Base-by-base conservation (phyloP, 2,888 invertebrate genomes). In the Lasioglossum zephyrum region DNA sequence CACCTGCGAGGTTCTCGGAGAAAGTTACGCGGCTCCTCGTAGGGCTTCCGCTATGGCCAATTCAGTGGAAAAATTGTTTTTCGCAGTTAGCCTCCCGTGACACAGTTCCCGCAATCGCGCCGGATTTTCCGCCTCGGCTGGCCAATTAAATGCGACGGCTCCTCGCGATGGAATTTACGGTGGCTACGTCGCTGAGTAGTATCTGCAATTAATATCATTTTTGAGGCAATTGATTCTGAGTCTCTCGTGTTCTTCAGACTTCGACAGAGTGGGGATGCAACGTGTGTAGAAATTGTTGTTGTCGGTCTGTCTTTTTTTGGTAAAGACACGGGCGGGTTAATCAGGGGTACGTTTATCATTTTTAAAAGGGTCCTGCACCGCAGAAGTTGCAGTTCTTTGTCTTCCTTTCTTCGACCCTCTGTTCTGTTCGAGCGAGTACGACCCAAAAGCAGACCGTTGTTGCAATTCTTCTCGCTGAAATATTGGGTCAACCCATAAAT, bases 1-100 rank as follows among this genome's bases (percentile, higher is more conserved):
- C 57, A 57, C n/a, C 57, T 57, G n/a, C 57, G n/a, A 57, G n/a
- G n/a, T 57, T n/a, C 57, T n/a, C 57, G 57, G n/a, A n/a, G 57
- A 57, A 57, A 57, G 57, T 57, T 57, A 22, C 22, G 11, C 6
- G 57, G 1, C 11, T 4, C 57, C 57, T 57, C 57, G 57, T 11
- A n/a, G 57, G 53, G 3, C 53, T 53, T 53, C 22, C 53, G 8
- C 53, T 57, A 57, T 3, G 57, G n/a, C n/a, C 57, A 57, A 57
- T 57, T n/a, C 57, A 57, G n/a, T 57, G 57, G 57, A 57, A 57
- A 57, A 57, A 57, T 57, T 57, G 57, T 57, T 57, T 57, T 57
- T n/a, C 57, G n/a, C n/a, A 57, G 57, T 57, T 57, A 57, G 57
- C 57, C n/a, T 57, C n/a, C 57, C 4, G 57, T n/a, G 57, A 57